A percentile compares a stretch with the other conserved stretches of the same genome.
Conservation (phyloP, 2,113 vertebrate genomes). For the Oreotrochilus melanogaster region DNA sequence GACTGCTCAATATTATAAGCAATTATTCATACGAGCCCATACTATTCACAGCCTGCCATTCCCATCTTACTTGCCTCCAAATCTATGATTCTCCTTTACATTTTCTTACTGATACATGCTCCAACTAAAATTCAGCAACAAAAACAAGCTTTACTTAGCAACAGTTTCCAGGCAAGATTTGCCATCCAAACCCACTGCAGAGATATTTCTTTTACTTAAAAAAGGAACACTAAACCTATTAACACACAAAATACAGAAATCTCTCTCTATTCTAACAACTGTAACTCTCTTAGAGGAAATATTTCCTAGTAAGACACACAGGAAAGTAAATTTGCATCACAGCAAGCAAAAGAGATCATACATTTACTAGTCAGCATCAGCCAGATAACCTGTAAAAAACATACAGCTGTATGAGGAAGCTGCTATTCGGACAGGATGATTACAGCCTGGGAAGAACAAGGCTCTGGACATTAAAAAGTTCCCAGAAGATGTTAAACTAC, state of each 20-base stretch:
- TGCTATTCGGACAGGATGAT: neutral
- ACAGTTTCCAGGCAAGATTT: constrained; percentile 31
- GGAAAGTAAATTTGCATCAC: neutral
- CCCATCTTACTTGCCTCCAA: neutral
- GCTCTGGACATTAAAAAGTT: neutral
- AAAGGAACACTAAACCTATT: neutral
- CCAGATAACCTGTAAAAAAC: neutral
- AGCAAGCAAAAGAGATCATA: neutral
- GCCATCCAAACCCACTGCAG: neutral
- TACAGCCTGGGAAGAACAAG: neutral
- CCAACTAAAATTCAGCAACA: neutral
- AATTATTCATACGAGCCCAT: neutral
- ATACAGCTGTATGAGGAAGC: neutral
- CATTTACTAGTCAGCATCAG: neutral
- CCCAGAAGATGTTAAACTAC: neutral
- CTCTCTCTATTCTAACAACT: neutral
- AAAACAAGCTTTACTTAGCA: constrained; percentile 30
- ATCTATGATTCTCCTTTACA: neutral
- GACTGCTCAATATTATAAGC: neutral
- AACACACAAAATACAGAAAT: neutral
- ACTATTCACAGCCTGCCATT: neutral
- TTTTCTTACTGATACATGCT: neutral
- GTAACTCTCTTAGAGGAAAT: neutral
- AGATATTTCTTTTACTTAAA: neutral
- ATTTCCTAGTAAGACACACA: neutral